A percentile compares a stretch with the other conserved stretches of the same genome.
Conservation (phyloP, 2,888 invertebrate genomes). For the Drepana falcataria region DNA sequence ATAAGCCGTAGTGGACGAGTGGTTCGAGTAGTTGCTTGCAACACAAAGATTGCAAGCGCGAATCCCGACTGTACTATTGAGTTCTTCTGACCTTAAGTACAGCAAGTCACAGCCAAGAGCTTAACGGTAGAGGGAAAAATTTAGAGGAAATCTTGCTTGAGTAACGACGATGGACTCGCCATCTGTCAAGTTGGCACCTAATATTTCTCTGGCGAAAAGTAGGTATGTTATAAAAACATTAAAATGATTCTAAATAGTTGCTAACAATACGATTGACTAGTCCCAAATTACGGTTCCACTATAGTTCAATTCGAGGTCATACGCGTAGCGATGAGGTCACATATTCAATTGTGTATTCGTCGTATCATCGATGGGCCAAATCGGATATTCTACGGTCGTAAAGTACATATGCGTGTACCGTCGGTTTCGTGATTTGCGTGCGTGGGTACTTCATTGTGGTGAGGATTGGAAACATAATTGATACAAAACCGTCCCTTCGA, state of each 20-base stretch:
- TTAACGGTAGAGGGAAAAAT: too few relatives aligned
- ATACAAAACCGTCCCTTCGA: not conserved
- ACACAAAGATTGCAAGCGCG: too few relatives aligned
- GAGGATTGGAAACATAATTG: not conserved
- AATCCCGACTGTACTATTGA: too few relatives aligned
- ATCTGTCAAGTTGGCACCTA: not conserved
- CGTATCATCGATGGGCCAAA: constrained; percentile 15
- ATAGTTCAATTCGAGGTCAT: constrained; percentile 5
- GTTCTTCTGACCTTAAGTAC: too few relatives aligned
- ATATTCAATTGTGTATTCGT: constrained; percentile 28
- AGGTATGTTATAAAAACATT: constrained; percentile 8
- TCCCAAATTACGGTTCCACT: constrained; percentile 6
- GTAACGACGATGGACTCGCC: too few relatives aligned
- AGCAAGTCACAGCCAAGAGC: too few relatives aligned
- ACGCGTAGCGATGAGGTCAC: constrained; percentile 26
- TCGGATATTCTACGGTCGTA: constrained; percentile 30
- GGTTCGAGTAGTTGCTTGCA: too few relatives aligned
- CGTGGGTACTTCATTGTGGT: not conserved
- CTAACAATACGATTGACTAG: constrained; percentile 3
- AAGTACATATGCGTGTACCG: constrained; percentile 11
- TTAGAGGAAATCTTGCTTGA: too few relatives aligned
- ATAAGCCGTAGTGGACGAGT: too few relatives aligned
- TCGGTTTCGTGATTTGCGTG: constrained; percentile 1
- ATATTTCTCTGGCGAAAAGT: not conserved
- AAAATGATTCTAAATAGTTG: constrained; percentile 13